Evolutionary conservation across 2,888 invertebrate species (phyloP).

Genomic region (Chloromyia formosa): DNA sequence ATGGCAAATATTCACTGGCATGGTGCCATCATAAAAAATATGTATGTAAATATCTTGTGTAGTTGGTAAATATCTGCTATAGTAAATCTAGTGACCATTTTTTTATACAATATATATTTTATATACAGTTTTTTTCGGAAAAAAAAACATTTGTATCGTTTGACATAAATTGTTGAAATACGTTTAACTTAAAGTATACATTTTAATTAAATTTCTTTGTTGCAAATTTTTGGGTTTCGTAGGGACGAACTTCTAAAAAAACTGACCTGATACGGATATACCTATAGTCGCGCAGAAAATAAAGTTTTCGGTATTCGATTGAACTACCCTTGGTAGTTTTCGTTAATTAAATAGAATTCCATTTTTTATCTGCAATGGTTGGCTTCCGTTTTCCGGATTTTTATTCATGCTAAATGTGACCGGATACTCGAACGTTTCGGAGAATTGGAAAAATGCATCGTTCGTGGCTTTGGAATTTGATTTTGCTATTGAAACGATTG

Average conservation of each 20-base stretch:
- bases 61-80: neutral
- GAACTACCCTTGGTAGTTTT: conserved; percentile 17
- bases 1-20: neutral
- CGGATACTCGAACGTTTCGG: too few species aligned
- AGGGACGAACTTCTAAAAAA: neutral
- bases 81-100: too few species aligned
- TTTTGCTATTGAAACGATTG: neutral
- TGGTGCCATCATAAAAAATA: conserved; percentile 11
- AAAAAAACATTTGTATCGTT: too few species aligned
- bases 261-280: too few species aligned
- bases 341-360: conserved; percentile 38
- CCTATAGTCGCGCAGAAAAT: neutral
- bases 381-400: too few species aligned
- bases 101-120: too few species aligned
- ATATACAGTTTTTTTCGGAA: too few species aligned
- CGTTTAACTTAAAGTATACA: neutral
- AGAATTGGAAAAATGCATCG: neutral
- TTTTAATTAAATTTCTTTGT: conserved; percentile 40
- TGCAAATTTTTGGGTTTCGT: neutral
- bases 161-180: too few species aligned
- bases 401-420: too few species aligned
- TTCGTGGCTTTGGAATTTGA: neutral
- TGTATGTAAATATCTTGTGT: neutral
- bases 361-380: too few species aligned
- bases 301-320: conserved; percentile 5